These are phyloP conservation scores for Caenorhabditis sinica DNA, from an alignment of 2,888 invertebrate species.

Conservation along the genomic window DNA sequence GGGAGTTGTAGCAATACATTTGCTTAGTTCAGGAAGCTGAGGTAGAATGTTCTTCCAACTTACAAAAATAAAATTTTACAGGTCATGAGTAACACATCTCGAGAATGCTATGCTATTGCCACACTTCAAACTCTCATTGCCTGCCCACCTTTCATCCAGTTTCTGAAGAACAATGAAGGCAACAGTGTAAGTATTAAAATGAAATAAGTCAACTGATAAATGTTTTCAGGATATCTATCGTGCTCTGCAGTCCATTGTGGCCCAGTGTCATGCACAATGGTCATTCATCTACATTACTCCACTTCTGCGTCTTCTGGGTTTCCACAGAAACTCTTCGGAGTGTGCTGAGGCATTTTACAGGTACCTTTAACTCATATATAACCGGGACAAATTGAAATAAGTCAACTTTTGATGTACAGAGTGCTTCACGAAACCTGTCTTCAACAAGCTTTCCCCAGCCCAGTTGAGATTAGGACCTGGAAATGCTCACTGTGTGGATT, in stretches of 20 bases:
- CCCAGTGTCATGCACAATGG: background rate
- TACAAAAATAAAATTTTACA: background rate
- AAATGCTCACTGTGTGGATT: background rate
- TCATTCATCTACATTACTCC: background rate
- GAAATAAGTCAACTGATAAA: too few relatives aligned
- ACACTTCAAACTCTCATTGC: background rate
- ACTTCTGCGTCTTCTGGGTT: background rate
- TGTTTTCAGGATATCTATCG: background rate
- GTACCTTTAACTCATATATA: background rate
- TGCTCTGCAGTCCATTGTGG: background rate
- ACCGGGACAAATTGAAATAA: background rate
- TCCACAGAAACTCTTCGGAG: background rate
- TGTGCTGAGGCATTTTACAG: constrained; percentile 5
- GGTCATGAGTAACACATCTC: background rate
- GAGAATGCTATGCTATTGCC: background rate
- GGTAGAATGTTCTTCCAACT: too few relatives aligned
- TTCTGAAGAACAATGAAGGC: background rate
- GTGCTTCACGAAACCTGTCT: background rate
- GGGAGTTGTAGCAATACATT: too few relatives aligned
- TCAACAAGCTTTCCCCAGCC: background rate
- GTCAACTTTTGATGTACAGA: background rate
- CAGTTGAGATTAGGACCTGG: background rate
- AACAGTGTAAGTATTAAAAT: background rate
- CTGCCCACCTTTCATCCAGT: background rate
- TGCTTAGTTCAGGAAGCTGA: too few relatives aligned